These are phyloP conservation scores for Prionailurus viverrinus DNA, from an alignment of 2,113 vertebrate species.

Conservation along the genomic window DNA sequence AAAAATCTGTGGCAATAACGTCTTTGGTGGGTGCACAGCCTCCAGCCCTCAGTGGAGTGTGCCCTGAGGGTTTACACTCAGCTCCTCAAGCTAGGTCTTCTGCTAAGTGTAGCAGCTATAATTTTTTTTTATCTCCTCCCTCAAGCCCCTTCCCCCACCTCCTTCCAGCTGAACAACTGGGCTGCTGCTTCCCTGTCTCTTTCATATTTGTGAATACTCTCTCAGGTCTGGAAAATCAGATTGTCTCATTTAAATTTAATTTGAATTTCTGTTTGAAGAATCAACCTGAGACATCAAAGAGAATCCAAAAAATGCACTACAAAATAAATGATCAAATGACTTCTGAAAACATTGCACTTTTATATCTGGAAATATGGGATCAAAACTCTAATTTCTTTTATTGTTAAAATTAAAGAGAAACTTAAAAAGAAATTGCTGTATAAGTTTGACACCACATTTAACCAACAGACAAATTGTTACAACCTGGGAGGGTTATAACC, in stretches of 20 bases:
- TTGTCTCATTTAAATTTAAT: slow-evolving; percentile 85
- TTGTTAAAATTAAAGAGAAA: slow-evolving; percentile 75
- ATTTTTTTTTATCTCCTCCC: neutral
- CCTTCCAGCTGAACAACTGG: slow-evolving; percentile 24
- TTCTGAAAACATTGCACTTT: slow-evolving; percentile 73
- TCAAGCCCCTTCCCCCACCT: neutral
- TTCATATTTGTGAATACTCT: slow-evolving; percentile 77
- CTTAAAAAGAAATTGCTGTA: slow-evolving; percentile 73
- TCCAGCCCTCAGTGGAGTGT: neutral
- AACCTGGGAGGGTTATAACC: slow-evolving; percentile 44
- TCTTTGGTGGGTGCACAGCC: neutral
- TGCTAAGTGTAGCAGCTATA: neutral
- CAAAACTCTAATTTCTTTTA: slow-evolving; percentile 80
- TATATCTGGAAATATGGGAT: slow-evolving; percentile 76
- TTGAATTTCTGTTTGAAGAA: slow-evolving; percentile 85
- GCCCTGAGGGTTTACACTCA: neutral
- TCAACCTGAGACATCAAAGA: slow-evolving; percentile 84
- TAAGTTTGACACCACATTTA: slow-evolving; percentile 70
- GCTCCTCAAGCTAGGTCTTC: neutral
- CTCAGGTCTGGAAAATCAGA: slow-evolving; percentile 78
- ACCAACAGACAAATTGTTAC: slow-evolving; percentile 66
- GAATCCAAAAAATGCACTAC: slow-evolving; percentile 68
- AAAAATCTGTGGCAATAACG: neutral
- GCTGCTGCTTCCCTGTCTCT: neutral
- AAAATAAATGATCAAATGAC: slow-evolving; percentile 83